Conservation (phyloP, 2,888 invertebrate genomes). For the Phengaris arion region DNA sequence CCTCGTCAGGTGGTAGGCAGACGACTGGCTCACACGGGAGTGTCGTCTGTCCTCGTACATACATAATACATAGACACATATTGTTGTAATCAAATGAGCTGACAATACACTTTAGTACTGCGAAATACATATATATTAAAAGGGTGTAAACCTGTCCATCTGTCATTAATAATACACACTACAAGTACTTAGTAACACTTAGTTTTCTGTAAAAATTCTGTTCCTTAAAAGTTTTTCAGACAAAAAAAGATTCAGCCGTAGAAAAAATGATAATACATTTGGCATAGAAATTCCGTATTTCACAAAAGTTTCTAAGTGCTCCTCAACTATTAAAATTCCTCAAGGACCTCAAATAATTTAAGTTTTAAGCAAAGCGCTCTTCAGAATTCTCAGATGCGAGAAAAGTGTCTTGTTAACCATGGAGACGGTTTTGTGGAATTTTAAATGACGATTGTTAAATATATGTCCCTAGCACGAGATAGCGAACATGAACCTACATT, state of each 20-base stretch:
- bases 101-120: too few species aligned
- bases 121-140: too few species aligned
- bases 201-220: background rate
- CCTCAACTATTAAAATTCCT: conserved; percentile 16
- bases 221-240: background rate
- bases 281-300: conserved; percentile 9
- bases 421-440: conserved; percentile 12
- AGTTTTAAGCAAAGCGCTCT: conserved; percentile 25
- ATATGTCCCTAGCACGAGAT: background rate
- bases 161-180: too few species aligned
- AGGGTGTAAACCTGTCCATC: too few species aligned
- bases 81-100: too few species aligned
- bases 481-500: background rate
- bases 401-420: conserved; percentile 26
- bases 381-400: conserved; percentile 15
- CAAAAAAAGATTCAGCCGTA: background rate
- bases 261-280: conserved; percentile 1
- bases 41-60: too few species aligned
- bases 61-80: too few species aligned
- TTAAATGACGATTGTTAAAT: conserved; percentile 14
- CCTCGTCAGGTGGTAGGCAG: too few species aligned
- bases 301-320: conserved; percentile 21
- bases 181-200: too few species aligned
- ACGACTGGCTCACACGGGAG: too few species aligned
- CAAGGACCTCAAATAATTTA: conserved; percentile 25